Percentiles rank a stretch among this genome's conserved stretches.
These are phyloP conservation scores for Urocolius indicus DNA, from an alignment of 2,113 vertebrate species.

Conservation along the genomic window DNA sequence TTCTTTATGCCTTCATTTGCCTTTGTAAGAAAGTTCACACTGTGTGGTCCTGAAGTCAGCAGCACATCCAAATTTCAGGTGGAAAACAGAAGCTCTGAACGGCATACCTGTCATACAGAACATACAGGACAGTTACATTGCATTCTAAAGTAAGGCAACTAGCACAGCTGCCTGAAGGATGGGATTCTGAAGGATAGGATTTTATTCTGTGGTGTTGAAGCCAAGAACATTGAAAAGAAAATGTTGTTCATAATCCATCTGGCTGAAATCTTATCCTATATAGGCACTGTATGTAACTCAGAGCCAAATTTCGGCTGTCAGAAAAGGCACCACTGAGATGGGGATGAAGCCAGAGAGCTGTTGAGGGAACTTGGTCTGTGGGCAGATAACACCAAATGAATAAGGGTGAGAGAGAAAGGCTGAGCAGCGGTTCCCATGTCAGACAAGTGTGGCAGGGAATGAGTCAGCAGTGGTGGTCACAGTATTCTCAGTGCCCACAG, in stretches of 20 bases:
- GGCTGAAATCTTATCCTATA: constrained; percentile 26
- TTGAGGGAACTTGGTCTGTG: neutral
- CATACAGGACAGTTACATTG: neutral
- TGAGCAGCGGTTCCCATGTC: neutral
- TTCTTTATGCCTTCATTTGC: neutral
- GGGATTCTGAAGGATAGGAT: neutral
- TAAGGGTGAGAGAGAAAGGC: neutral
- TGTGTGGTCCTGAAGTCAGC: neutral
- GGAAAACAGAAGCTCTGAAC: neutral
- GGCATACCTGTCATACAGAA: neutral
- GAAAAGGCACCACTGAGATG: neutral
- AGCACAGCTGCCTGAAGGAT: neutral
- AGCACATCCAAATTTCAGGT: neutral
- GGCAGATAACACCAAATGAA: neutral
- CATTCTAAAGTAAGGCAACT: neutral
- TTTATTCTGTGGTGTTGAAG: neutral
- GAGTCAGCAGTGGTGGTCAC: neutral
- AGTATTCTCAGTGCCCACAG: neutral
- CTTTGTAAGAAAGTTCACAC: neutral
- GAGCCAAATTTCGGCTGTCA: constrained; percentile 1
- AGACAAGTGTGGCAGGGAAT: neutral
- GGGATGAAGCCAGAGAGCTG: neutral
- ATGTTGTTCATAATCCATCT: constrained; percentile 27
- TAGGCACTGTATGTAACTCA: neutral
- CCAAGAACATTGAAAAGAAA: constrained; percentile 39